phyloP scores from a whole-genome alignment of 37 sponge, comb jelly and placozoan species.

The Beroe forskalii region DNA sequence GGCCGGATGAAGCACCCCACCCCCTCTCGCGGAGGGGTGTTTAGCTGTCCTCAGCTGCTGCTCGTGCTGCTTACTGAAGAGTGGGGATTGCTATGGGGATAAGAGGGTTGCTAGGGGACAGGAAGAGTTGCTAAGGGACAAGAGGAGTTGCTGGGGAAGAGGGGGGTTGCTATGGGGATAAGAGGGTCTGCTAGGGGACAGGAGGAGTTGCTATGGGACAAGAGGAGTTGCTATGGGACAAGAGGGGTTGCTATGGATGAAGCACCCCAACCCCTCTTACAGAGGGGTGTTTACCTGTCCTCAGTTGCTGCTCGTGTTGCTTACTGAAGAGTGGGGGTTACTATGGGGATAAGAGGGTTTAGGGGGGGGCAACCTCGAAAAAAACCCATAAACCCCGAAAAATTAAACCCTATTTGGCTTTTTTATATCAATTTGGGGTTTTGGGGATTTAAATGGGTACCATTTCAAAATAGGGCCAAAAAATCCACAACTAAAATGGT shows the following conservation, averaged over 20 bases:
- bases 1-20: slow-evolving; percentile 46
- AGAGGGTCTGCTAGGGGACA: background rate
- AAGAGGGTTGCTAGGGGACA: background rate
- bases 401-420: too few species aligned
- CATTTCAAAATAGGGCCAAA: too few species aligned
- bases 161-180: background rate
- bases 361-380: background rate
- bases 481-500: too few species aligned
- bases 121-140: background rate
- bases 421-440: too few species aligned
- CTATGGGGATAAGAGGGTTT: background rate
- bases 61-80: slow-evolving; percentile 32
- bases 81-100: background rate
- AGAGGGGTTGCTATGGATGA: too few species aligned
- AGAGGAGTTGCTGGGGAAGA: background rate
- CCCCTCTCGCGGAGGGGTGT: background rate
- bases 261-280: background rate
- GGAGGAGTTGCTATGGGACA: background rate
- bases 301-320: slow-evolving; percentile 8
- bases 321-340: background rate
- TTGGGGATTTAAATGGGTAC: too few species aligned
- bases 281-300: background rate
- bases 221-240: too few species aligned
- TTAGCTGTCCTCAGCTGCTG: background rate
- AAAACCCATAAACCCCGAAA: too few species aligned